Percentiles rank a stretch among this genome's conserved stretches.
phyloP scores from a whole-genome alignment of 37 sponge, comb jelly and placozoan genomes.

The Aplysina aerophoba region DNA sequence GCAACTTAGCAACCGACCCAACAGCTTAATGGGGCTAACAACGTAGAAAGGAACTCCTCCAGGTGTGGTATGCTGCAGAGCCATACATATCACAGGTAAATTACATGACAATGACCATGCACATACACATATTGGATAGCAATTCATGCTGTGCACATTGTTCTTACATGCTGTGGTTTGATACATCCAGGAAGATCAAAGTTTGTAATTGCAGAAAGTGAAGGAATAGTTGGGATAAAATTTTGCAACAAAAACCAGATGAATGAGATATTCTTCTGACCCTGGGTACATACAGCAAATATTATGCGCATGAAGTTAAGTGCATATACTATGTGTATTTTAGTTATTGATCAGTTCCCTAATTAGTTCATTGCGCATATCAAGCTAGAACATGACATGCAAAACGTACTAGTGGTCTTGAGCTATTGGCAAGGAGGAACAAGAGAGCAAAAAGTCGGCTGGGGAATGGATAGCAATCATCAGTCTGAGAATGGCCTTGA shows the following conservation, averaged over 20 bases:
- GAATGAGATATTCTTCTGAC: background rate
- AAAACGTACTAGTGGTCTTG: slow-evolving; percentile 32
- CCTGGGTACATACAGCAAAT: background rate
- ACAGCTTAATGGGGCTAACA: background rate
- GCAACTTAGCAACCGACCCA: background rate
- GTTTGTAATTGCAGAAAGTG: background rate
- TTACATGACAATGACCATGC: background rate
- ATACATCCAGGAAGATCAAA: background rate
- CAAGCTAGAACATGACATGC: background rate
- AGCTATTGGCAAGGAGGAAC: slow-evolving; percentile 14
- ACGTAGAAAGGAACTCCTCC: background rate
- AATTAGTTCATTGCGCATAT: background rate
- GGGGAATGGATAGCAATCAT: slow-evolving; percentile 30
- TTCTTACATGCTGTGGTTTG: slow-evolving; percentile 6
- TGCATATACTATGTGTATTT: too few species aligned
- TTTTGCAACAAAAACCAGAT: background rate
- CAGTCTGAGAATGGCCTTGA: background rate
- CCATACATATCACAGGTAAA: background rate
- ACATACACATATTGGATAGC: too few species aligned
- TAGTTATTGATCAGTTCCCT: too few species aligned
- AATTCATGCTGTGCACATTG: background rate
- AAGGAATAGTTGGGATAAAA: background rate
- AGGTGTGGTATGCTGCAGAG: background rate
- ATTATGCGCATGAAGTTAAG: too few species aligned
- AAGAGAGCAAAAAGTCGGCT: slow-evolving; percentile 9